These are phyloP conservation scores for Dione vanillae DNA, from an alignment of 2,888 invertebrate genomes.

Conservation along the genomic window DNA sequence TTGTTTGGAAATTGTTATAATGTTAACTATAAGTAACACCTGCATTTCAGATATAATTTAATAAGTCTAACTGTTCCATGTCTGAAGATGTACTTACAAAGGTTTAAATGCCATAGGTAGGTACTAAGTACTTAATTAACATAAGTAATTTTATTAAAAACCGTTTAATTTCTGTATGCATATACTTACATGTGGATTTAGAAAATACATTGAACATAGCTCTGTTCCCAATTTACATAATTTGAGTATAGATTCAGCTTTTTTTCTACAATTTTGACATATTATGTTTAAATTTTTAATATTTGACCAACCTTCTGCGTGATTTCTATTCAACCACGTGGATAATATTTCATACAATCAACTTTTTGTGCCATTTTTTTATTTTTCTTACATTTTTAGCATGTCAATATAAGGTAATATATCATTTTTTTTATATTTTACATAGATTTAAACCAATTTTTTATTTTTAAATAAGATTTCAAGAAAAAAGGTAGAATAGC, in stretches of 20 bases:
- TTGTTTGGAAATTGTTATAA: background rate
- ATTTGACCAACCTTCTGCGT: background rate
- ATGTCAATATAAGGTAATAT: background rate
- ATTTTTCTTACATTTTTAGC: background rate
- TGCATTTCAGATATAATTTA: background rate
- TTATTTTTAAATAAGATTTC: background rate
- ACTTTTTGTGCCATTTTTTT: background rate
- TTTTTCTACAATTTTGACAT: background rate
- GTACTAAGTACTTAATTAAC: no score
- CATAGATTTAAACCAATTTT: background rate
- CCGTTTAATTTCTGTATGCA: no score
- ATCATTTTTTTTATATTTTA: background rate
- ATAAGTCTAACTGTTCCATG: background rate
- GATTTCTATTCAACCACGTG: background rate
- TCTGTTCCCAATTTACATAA: no score
- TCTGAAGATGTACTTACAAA: background rate
- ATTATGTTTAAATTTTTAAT: background rate
- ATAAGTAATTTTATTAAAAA: no score
- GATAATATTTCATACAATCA: background rate
- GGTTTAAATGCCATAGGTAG: no score
- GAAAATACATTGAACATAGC: no score
- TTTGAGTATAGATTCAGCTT: background rate
- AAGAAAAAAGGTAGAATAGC: slow-evolving; percentile 54
- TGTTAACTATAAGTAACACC: background rate
- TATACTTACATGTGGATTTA: no score